Conservation (phyloP, 1,140 invertebrate genomes). For the Cardiocondyla obscurior region DNA sequence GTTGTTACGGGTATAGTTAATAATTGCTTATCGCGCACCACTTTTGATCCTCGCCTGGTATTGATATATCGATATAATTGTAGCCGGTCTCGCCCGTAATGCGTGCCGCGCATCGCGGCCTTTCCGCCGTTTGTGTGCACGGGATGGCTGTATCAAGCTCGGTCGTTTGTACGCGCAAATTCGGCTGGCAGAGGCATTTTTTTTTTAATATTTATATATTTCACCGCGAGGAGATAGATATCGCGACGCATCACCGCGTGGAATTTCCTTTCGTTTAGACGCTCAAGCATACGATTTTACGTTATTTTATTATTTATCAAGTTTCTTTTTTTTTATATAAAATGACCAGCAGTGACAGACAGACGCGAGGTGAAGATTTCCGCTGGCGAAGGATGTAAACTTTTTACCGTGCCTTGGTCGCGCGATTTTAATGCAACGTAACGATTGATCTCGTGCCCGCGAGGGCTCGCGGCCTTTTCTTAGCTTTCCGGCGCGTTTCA, state of each 20-base stretch:
- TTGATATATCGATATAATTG: slow-evolving; percentile 50
- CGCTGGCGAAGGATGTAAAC: background rate
- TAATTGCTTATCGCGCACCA: slow-evolving; percentile 53
- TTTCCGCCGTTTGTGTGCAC: background rate
- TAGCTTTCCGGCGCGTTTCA: slow-evolving; percentile 13
- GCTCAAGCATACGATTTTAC: no score
- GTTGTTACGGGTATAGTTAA: slow-evolving; percentile 46
- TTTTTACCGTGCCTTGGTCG: background rate
- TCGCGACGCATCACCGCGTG: no score
- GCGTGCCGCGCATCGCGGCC: background rate
- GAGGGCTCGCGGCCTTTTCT: slow-evolving; percentile 19
- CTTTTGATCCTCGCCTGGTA: slow-evolving; percentile 52
- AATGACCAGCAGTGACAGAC: background rate
- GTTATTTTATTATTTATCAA: background rate
- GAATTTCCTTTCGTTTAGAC: no score
- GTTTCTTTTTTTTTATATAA: background rate
- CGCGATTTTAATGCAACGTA: background rate
- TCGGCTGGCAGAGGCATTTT: no score
- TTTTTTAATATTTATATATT: no score
- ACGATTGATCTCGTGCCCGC: slow-evolving; percentile 34
- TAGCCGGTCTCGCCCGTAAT: slow-evolving; percentile 19
- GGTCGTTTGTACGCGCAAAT: background rate
- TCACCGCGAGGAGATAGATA: no score
- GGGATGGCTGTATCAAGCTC: background rate
- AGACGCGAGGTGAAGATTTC: background rate